A percentile compares a stretch with the other conserved stretches of the same genome.
Evolutionary conservation across 2,888 invertebrate genomes (phyloP).

Genomic region (Habroteleia sp.): DNA sequence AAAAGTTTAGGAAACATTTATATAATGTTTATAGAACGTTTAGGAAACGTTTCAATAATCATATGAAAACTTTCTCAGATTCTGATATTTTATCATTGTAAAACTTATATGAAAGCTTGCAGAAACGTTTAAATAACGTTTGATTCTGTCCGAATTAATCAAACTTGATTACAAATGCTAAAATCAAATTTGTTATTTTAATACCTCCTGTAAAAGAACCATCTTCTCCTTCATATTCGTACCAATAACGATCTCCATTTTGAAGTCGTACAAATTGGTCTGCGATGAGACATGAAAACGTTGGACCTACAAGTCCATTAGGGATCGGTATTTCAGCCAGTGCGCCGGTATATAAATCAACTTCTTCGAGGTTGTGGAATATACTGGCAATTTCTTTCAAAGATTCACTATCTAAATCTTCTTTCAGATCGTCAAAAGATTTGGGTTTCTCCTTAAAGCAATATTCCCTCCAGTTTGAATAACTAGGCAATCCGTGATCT

Average conservation of each 20-base stretch:
- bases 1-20: too few relatives aligned
- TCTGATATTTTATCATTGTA: too few relatives aligned
- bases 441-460: conserved; percentile 86
- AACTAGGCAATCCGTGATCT: conserved; percentile 92
- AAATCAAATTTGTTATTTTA: conserved; percentile 4
- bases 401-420: conserved; percentile 86
- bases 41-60: too few relatives aligned
- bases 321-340: conserved; percentile 88
- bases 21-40: too few relatives aligned
- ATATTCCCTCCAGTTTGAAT: conserved; percentile 88
- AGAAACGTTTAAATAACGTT: too few relatives aligned
- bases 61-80: too few relatives aligned
- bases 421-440: conserved; percentile 85
- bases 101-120: too few relatives aligned
- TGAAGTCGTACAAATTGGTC: conserved; percentile 93
- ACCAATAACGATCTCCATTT: conserved; percentile 93
- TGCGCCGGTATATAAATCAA: conserved; percentile 94
- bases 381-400: conserved; percentile 84
- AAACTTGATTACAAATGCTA: too few relatives aligned
- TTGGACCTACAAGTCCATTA: conserved; percentile 90
- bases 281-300: conserved; percentile 90
- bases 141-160: too few relatives aligned
- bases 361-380: conserved; percentile 90
- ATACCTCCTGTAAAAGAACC: conserved; percentile 87
- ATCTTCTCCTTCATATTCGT: conserved; percentile 86